Base-by-base conservation (phyloP, 2,797 vertebrate species). In the Arctocebus calabarensis region DNA sequence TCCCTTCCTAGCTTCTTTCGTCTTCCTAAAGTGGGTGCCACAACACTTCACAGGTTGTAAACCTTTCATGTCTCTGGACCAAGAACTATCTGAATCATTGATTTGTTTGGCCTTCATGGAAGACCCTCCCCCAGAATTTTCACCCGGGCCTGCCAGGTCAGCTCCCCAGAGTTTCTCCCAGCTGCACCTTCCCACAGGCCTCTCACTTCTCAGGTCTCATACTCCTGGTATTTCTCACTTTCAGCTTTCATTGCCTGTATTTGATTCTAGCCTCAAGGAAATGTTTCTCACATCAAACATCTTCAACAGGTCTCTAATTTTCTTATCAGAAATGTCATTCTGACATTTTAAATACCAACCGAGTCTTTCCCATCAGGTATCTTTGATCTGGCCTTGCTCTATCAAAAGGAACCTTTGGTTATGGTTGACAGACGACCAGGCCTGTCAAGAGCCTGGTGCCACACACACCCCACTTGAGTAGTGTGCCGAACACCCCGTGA, bases 301-400 rank as follows among this genome's bases (percentile, higher is more conserved):
- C 87, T 86, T 96, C 88, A 70, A 40, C 32, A 0, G 27, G 59
- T 2, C 29, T 96, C 90, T 48, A 0, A 32, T 86, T 95, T 93
- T 87, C 94, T 96, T 94, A 81, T 89, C 55, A 64, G 14, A 96
- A 97, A 90, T 94, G 83, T 97, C 95, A 43, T 87, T 96, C 90
- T 94, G 0, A 25, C 79, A 79, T 27, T 86, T 84, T 91, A 97
- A 98, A 97, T 85, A 85, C 22, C 95, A 97, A 89, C 77, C 0
- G 2, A 64, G 37, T 59, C n/a, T 83, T 86, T 45, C 45, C 27
- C 4, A 32, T 11, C 9, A 70, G 11, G 29, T 32, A 34, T 14
- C 10, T 93, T 83, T 43, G 12, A 37, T 73, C 70, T 73, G 55
- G 20, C 34, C 57, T 88, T 77, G 40, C 40, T 90, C 29, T 57